Evolutionary conservation across 1,140 invertebrate genomes (phyloP), one percentile per base, ranked within the genome.

Genomic region (Lanistes nyassanus): DNA sequence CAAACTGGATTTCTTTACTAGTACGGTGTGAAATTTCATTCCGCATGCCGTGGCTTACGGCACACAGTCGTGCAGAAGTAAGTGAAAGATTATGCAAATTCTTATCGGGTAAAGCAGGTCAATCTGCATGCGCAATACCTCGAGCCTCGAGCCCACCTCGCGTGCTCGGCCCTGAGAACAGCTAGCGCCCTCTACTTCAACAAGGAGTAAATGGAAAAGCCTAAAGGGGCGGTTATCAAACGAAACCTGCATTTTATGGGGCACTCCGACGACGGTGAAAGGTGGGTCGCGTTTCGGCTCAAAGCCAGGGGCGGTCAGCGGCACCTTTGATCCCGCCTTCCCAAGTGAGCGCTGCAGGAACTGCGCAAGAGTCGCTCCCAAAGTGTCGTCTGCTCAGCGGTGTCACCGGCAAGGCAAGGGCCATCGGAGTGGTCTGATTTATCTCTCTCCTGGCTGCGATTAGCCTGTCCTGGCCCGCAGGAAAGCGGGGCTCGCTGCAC

Each of bases 71-170:
- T 60, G 19, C 53, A 29, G 70, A 34, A 72, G 60, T 62, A 62
- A 72, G 55, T 60, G 60, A 55, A 72, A 56, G 70, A 72, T 72
- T 72, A 72, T 62, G 70, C 70, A 60, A 60, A 72, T 72, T 13
- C 21, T 23, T 11, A 11, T 19, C 31, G 11, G 26, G 13, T 72
- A 58, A 72, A 55, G 42, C 55, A 34, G 29, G 66, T 58, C 65
- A 58, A 68, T 68, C 69, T 68, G 74, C 31, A 77, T 58, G 69
- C 70, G 62, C 58, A 66, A 77, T 55, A 39, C 9, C 42, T 47
- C 42, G 1, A 47, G 9, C 42, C 42, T 1, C 19, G 2, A 16
- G 19, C 42, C 42, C 42, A 47, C 42, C 42, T 47, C 42, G 42
- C 42, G 42, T 47, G 42, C 42, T 47, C 9, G 9, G 42, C 42